Evolutionary conservation across 2,888 invertebrate species (phyloP).

Genomic region (Parnassius mnemosyne): DNA sequence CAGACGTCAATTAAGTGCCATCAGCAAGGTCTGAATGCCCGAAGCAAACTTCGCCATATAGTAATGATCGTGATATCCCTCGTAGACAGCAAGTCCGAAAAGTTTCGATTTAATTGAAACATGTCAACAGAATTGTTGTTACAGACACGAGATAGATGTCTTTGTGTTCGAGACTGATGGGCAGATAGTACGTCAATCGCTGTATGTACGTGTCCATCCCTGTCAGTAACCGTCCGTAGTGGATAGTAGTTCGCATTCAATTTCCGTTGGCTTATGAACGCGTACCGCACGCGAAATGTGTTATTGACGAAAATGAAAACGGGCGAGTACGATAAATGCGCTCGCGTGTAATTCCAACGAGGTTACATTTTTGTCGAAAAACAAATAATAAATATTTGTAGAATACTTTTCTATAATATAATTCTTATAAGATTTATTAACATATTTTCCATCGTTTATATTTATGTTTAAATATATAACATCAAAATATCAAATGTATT

Average conservation of each 20-base stretch:
- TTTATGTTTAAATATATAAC: too few species aligned
- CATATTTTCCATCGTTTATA: too few species aligned
- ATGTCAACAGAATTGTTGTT: constrained; percentile 37
- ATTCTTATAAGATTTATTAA: too few species aligned
- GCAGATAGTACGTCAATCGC: constrained; percentile 37
- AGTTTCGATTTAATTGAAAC: constrained; percentile 37
- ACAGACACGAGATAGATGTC: constrained; percentile 49
- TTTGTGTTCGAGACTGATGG: constrained; percentile 47
- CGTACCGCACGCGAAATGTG: constrained; percentile 44
- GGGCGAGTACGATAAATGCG: constrained; percentile 35
- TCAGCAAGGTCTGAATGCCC: neutral
- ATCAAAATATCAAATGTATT: too few species aligned
- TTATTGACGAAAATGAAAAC: constrained; percentile 46
- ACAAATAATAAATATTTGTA: too few species aligned
- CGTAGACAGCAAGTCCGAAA: constrained; percentile 9
- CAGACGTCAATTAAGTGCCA: too few species aligned
- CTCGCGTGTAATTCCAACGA: constrained; percentile 20
- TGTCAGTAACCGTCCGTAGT: constrained; percentile 45
- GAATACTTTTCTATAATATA: too few species aligned
- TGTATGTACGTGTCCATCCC: constrained; percentile 26
- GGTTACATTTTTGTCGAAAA: neutral
- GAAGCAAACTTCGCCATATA: neutral
- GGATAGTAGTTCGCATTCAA: constrained; percentile 60
- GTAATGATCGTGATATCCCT: neutral
- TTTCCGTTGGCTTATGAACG: constrained; percentile 54